Base-by-base conservation (phyloP, 2,113 vertebrate genomes). In the Menidia beryllina region DNA sequence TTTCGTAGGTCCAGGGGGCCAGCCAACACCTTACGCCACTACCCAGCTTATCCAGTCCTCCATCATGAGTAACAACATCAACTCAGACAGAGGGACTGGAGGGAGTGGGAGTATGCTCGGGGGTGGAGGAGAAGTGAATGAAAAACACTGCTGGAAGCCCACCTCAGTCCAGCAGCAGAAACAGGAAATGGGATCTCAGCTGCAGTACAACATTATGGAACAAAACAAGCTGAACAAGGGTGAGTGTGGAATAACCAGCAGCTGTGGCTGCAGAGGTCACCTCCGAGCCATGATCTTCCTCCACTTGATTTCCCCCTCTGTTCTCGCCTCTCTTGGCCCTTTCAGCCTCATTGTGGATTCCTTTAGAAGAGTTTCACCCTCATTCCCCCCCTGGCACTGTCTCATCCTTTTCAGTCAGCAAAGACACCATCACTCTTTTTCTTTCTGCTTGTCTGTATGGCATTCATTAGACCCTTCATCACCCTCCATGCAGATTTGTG, bases 221-320 rank as follows among this genome's bases (percentile, higher is more conserved):
- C 98, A 99, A 93, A 99, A 99, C 94, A 98, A 98, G 86, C 91
- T 99, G 85, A 99, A 99, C 93, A 98, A 98, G 96, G 98, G 98
- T 98, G 93, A 93, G 94, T 96, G 82, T 59, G 83, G 76, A 71
- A 62, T 62, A 69, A 41, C 69, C 68, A 54, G 66, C 81, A 71
- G 69, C 76, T 75, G 50, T 41, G 54, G 58, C 45, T 61, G 65
- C 64, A 77, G 76, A 72, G 71, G 77, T 62, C 82, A 56, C 19
- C 83, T 75, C 56, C 47, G 3, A 78, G 67, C 79, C 77, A 57
- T 74, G 56, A 78, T 67, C 80, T 80, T 81, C 83, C 60, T 75
- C 70, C 66, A 30, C 81, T 63, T 79, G 47, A 70, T 61, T 83
- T 75, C 71, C 59, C 58, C 56, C 67, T 79, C 69, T 71, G 57